Evolutionary conservation across 1,140 invertebrate species (phyloP).

Genomic region (Coptotermes formosanus): DNA sequence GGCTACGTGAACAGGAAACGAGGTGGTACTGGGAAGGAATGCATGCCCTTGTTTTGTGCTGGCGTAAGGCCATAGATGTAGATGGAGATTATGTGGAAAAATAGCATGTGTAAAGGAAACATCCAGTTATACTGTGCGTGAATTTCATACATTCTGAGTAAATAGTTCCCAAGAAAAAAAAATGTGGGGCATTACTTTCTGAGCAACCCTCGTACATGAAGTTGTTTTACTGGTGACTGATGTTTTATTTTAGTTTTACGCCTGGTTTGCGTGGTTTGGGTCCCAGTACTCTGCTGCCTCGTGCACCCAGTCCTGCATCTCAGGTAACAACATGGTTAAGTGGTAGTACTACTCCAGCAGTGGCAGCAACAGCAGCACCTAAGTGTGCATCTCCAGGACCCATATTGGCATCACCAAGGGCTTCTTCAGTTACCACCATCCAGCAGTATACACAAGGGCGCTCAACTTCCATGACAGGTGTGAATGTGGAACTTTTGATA

Average conservation of each 20-base stretch:
- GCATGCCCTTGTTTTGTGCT: no score
- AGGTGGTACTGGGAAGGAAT: no score
- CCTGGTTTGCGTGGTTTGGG: constrained; percentile 22
- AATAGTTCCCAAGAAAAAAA: no score
- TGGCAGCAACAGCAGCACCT: background rate
- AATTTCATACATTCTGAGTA: no score
- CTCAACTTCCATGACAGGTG: background rate
- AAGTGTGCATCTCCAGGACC: constrained; percentile 22
- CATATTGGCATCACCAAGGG: background rate
- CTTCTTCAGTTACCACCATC: background rate
- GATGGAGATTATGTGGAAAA: no score
- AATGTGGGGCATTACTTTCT: no score
- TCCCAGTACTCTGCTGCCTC: background rate
- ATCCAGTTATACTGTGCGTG: no score
- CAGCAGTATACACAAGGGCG: constrained; percentile 22
- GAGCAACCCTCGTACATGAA: no score
- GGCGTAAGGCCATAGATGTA: no score
- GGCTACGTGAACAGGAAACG: no score
- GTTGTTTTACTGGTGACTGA: background rate
- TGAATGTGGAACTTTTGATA: no score
- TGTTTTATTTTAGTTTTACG: constrained; percentile 16
- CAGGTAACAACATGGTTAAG: constrained; percentile 19
- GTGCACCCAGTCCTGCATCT: constrained; percentile 13
- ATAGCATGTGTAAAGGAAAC: no score
- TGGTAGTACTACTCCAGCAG: background rate